phyloP scores from a whole-genome alignment of 2,797 vertebrate genomes.

The Xyrichtys novacula region DNA sequence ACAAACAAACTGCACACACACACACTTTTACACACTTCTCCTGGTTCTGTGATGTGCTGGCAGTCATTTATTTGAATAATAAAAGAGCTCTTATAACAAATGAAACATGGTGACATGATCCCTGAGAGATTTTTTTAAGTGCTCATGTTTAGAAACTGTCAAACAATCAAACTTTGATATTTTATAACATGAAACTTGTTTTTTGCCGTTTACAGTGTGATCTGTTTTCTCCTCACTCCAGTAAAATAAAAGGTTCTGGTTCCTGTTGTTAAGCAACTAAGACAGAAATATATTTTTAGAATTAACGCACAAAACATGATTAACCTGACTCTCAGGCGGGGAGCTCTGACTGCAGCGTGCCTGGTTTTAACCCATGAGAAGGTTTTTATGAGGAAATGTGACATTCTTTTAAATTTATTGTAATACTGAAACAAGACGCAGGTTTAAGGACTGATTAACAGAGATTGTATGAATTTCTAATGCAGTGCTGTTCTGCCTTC shows the following conservation, averaged over 20 bases:
- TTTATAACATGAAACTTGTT: not conserved
- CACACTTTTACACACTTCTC: too few species aligned
- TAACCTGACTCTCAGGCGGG: not conserved
- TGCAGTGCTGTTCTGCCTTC: not conserved
- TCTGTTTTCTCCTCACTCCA: not conserved
- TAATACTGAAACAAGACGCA: too few species aligned
- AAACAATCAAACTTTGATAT: slow-evolving; percentile 2
- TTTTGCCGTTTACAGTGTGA: not conserved
- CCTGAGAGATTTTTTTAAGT: not conserved
- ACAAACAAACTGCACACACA: not conserved
- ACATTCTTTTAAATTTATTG: not conserved
- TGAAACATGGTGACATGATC: not conserved
- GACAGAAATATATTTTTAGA: not conserved
- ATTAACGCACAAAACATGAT: not conserved
- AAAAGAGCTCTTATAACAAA: not conserved
- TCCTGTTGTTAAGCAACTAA: slow-evolving; percentile 3
- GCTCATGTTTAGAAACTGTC: not conserved
- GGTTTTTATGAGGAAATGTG: not conserved
- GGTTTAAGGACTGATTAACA: too few species aligned
- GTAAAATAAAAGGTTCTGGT: not conserved
- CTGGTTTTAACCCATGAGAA: not conserved
- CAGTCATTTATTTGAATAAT: not conserved
- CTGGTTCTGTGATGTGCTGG: not conserved
- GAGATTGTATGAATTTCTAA: not conserved
- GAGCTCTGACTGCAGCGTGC: not conserved